These are phyloP conservation scores for Ectemnius lituratus DNA, from an alignment of 2,888 invertebrate genomes.

Conservation along the genomic window DNA sequence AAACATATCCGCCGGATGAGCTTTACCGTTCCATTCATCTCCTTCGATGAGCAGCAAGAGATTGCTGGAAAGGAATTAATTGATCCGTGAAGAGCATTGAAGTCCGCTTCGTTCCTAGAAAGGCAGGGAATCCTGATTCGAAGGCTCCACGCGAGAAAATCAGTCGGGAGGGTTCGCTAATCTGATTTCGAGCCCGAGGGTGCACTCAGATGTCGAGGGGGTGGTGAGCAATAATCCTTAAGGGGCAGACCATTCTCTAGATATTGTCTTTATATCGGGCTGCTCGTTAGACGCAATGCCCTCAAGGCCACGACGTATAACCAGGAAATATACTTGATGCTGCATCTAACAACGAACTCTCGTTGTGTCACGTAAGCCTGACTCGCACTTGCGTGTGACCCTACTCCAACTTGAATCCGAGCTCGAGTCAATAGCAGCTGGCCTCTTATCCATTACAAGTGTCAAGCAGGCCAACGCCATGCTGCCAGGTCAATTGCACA, in stretches of 20 bases:
- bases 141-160: not conserved
- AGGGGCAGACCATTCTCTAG: conserved; percentile 10
- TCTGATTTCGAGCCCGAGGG: not conserved
- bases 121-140: not conserved
- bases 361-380: conserved; percentile 27
- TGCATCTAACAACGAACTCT: conserved; percentile 4
- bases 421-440: conserved; percentile 57
- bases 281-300: too few relatives aligned
- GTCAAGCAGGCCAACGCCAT: conserved; percentile 50
- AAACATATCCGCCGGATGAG: not conserved
- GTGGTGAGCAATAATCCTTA: too few relatives aligned
- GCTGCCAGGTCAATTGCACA: conserved; percentile 55
- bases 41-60: not conserved
- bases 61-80: conserved; percentile 1
- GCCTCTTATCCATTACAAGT: conserved; percentile 60
- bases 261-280: not conserved
- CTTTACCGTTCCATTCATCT: not conserved
- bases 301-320: too few relatives aligned
- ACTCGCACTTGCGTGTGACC: conserved; percentile 29
- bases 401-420: too few relatives aligned
- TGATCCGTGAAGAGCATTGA: not conserved
- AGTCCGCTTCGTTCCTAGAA: not conserved
- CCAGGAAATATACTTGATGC: too few relatives aligned
- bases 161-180: conserved; percentile 2
- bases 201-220: not conserved